A percentile compares a stretch with the other conserved stretches of the same genome.
Conservation (phyloP, 1,140 invertebrate genomes). For the Camponotus floridanus region DNA sequence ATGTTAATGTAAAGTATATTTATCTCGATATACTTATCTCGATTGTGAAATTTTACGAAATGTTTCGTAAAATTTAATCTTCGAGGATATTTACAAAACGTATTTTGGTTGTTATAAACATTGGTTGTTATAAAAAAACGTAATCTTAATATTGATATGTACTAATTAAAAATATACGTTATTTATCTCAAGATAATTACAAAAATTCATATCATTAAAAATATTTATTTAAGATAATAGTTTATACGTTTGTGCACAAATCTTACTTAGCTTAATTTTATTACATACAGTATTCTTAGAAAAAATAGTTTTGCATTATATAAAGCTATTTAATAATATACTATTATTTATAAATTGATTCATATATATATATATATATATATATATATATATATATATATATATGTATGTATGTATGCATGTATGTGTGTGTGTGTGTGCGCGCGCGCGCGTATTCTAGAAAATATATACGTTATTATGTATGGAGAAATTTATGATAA, state of each 20-base stretch:
- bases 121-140: not conserved
- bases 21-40: slow-evolving; percentile 21
- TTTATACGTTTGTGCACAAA: slow-evolving; percentile 59
- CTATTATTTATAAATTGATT: slow-evolving; percentile 21
- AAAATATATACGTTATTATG: slow-evolving; percentile 1
- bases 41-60: not conserved
- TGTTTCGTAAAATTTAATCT: slow-evolving; percentile 18
- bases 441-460: too few species aligned
- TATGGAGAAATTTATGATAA: slow-evolving; percentile 3
- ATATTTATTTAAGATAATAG: slow-evolving; percentile 76
- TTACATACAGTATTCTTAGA: slow-evolving; percentile 62
- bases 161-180: not conserved
- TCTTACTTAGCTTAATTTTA: slow-evolving; percentile 11
- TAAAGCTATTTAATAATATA: not conserved
- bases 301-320: slow-evolving; percentile 54
- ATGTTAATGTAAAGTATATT: slow-evolving; percentile 54
- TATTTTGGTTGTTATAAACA: too few species aligned
- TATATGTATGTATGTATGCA: too few species aligned
- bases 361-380: slow-evolving; percentile 17
- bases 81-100: not conserved
- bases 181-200: slow-evolving; percentile 34
- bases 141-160: not conserved
- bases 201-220: slow-evolving; percentile 57
- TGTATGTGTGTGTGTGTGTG: too few species aligned
- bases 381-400: not conserved